phyloP scores from a whole-genome alignment of 92 coral and sea anemone species.

The Bergia puertoricense region DNA sequence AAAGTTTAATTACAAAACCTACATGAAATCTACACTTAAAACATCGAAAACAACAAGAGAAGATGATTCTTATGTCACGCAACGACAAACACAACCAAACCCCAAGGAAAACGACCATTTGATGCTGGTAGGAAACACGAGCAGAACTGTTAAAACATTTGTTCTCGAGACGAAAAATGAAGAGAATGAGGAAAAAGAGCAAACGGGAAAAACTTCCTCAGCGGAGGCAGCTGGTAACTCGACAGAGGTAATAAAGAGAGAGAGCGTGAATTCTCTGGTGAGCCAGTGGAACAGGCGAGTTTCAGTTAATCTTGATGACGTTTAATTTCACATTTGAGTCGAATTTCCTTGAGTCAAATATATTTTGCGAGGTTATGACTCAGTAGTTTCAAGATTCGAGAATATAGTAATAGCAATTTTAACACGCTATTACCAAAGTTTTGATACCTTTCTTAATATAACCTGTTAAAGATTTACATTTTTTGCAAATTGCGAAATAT shows the following conservation, averaged over 20 bases:
- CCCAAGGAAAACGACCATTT: conserved; percentile 26
- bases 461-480: not conserved
- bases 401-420: not conserved
- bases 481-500: not conserved
- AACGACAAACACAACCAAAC: conserved; percentile 9
- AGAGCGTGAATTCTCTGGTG: conserved; percentile 34
- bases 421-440: not conserved
- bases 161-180: conserved; percentile 25
- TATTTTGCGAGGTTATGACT: not conserved
- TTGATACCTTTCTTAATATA: not conserved
- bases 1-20: conserved; percentile 40
- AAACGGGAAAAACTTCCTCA: not conserved
- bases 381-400: not conserved
- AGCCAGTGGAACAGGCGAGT: conserved; percentile 42
- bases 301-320: conserved; percentile 22
- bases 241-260: conserved; percentile 4
- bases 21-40: conserved; percentile 38
- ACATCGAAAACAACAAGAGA: conserved; percentile 31
- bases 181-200: not conserved
- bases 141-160: conserved; percentile 19
- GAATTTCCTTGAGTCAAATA: not conserved
- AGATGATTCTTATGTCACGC: conserved; percentile 32
- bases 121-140: not conserved
- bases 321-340: not conserved
- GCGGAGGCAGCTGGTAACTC: not conserved